Base-by-base conservation (phyloP, 2,888 invertebrate genomes). In the Molorchus minor region DNA sequence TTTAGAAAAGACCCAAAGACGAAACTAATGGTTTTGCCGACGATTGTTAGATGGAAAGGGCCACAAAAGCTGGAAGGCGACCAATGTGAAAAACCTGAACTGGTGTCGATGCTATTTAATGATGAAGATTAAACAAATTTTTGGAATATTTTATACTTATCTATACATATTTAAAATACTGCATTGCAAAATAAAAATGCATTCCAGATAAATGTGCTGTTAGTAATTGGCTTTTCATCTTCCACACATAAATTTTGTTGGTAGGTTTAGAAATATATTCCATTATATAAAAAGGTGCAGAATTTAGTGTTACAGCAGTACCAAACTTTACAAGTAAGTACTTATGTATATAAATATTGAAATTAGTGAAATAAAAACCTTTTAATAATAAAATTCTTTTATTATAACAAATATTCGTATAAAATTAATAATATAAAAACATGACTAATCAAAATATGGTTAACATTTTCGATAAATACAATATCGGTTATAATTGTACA, bases 41-140 rank as follows among this genome's bases (percentile, higher is more conserved):
- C 96, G 0, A 78, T 96, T 12, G 79, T 92, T 35, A 85, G 86
- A 71, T 93, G 92, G 92, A 88, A 89, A 56, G 87, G 88, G 3
- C 89, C 90, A 0, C 89, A 93, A 75, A 86, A 90, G 61, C 81
- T 96, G 21, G 90, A 91, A 77, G 94, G 93, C 21, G 87, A 87
- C 46, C 88, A 93, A 69, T 93, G 91, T 75, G 84, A 85, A 49
- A 89, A 92, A 62, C 77, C 84, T 29, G 91, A 90, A 13, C 84
- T 94, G 3, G 85, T 95, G 1, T 86, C 90, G 71, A 90, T 94
- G 90, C 79, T 95, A 66, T 88, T 94, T 70, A 87, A 87, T 64
- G 91, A 92, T 58, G 88, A 68, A n/a, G 71, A 89, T 20, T 58
- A 65, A 43, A 58, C 17, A 15, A n/a, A n/a, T n/a, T n/a, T n/a